Evolutionary conservation across 2,113 vertebrate species (phyloP), one percentile per base, ranked within the genome.

Genomic region (Heloderma charlesbogerti): DNA sequence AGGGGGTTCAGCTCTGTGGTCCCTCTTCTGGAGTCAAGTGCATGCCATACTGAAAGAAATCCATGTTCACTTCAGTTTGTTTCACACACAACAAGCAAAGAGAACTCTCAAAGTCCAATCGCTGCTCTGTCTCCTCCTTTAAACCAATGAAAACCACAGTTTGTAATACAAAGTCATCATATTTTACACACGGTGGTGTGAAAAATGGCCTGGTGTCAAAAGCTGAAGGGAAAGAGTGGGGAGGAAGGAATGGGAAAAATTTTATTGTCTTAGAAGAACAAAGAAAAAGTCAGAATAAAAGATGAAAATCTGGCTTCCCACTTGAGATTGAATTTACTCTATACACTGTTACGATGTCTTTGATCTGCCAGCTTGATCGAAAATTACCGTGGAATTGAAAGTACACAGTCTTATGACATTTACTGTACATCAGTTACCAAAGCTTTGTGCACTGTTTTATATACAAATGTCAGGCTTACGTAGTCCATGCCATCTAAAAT

Each of bases 181-280:
- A 77, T 78, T 88, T 91, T 84, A 84, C 16, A 40, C 85, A 84
- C 48, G 72, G 20, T 51, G 54, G 54, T 88, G 45, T 57, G 60
- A 78, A 88, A 88, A 84, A 88, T 84, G 3, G 27, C 6, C 27
- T 84, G 6, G n/a, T 84, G 27, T 69, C 63, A 91, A 78, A 66
- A 77, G 54, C 43, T 78, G n/a, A 31, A 54, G 48, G 43, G 18
- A 54, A 72, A 45, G 25, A 7, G 27, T n/a, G 29, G 27, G 27
- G 16, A 51, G 29, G 22, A 25, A 15, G 66, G 57, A 48, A 90
- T 20, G 22, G n/a, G 29, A 31, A 90, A 90, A 80, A 10, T 22
- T 29, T 72, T 80, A 72, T 57, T 85, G n/a, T 40, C 45, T 90
- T 66, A 66, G 16, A 54, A 54, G 34, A 74, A 29, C 37, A 60